Conservation (phyloP, 2,113 vertebrate genomes). For the Hydrolagus affinis region DNA sequence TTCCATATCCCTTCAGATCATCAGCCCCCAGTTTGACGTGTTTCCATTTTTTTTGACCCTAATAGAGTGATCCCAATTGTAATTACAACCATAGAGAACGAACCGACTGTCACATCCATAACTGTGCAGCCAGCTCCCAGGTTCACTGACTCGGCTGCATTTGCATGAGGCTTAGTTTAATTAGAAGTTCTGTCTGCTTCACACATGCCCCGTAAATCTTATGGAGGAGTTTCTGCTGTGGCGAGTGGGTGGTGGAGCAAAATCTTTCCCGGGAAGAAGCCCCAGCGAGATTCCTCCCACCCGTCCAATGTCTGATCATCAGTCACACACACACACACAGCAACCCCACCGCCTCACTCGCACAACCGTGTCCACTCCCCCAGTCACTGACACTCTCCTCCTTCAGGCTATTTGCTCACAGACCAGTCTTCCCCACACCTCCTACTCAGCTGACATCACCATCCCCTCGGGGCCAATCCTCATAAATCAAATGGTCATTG, state of each 20-base stretch:
- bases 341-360: not conserved
- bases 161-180: conserved; percentile 28
- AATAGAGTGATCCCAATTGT: conserved; percentile 23
- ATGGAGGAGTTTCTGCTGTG: not conserved
- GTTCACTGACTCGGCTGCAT: conserved; percentile 21
- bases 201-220: conserved; percentile 10
- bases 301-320: not conserved
- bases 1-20: conserved; percentile 1
- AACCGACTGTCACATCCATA: conserved; percentile 14
- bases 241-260: not conserved
- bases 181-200: conserved; percentile 21
- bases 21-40: not conserved
- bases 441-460: not conserved
- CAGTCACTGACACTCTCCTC: conserved; percentile 2
- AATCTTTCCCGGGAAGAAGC: not conserved
- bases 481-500: not conserved
- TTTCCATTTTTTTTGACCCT: not conserved
- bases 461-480: not conserved
- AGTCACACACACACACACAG: not conserved
- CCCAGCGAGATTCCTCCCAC: not conserved
- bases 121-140: conserved; percentile 7
- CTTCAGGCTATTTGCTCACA: not conserved
- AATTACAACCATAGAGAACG: not conserved
- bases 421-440: not conserved
- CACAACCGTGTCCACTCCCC: not conserved